Evolutionary conservation across 2,113 vertebrate genomes (phyloP).

Genomic region (Sceloporus tristichus): DNA sequence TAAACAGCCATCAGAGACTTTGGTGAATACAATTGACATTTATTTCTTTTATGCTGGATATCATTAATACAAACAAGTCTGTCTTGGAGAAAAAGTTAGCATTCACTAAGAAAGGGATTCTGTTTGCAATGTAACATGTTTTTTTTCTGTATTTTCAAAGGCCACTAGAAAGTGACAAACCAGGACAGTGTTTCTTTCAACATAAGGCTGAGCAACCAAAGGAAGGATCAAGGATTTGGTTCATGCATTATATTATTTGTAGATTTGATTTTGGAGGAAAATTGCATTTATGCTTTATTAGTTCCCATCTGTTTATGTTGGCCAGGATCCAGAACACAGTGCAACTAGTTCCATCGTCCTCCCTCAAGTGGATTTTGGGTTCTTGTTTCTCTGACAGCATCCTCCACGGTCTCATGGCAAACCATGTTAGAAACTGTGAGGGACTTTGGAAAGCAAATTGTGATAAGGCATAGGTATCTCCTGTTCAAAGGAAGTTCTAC

Average conservation of each 20-base stretch:
- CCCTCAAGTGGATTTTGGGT: background rate
- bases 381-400: conserved; percentile 2
- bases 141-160: conserved; percentile 84
- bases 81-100: conserved; percentile 58
- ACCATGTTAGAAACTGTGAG: background rate
- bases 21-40: conserved; percentile 89
- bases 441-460: background rate
- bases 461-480: background rate
- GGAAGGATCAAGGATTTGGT: conserved; percentile 33
- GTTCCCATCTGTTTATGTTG: conserved; percentile 4
- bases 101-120: conserved; percentile 71
- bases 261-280: background rate
- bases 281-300: background rate
- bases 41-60: conserved; percentile 78
- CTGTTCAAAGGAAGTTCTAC: background rate
- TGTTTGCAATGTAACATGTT: conserved; percentile 62
- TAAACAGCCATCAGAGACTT: conserved; percentile 93
- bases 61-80: conserved; percentile 73
- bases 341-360: background rate
- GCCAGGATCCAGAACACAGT: conserved; percentile 1
- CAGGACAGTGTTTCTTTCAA: conserved; percentile 71
- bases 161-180: conserved; percentile 92
- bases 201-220: conserved; percentile 50
- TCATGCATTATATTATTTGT: conserved; percentile 23
- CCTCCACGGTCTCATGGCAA: background rate